Base-by-base conservation (phyloP, 2,888 invertebrate genomes). In the Parasteatoda lunata region DNA sequence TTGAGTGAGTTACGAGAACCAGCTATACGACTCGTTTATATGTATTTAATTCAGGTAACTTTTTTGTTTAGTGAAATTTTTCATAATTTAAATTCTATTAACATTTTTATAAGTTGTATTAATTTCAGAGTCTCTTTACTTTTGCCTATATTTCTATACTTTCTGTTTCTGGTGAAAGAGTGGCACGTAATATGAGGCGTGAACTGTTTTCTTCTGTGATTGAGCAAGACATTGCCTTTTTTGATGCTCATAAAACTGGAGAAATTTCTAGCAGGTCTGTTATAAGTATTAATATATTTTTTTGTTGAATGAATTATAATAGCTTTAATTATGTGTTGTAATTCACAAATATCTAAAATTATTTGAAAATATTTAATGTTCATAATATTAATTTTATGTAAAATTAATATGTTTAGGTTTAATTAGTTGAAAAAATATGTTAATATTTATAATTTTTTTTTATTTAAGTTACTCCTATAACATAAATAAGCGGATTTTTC, bases 241-340 rank as follows among this genome's bases (percentile, higher is more conserved):
- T 97, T 92, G 98, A 98, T 92, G 93, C 94, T 90, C 96, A 97
- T 91, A 94, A 97, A 90, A 97, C 97, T 0, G 98, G 98, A 0
- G 98, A 98, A 92, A 94, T 98, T 70, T 94, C 98, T 8, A 97
- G 97, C 92, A 95, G 97, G 94, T 95, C 92, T 86, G 54, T 83
- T 5, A 5, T n/a, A 30, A 8, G 47, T 47, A 51, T 48, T 13
- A n/a, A 48, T n/a, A 71, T 30, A 5, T 47, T 71, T n/a, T 71
- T 51, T 47, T 11, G 11, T 9, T 6, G 71, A 48, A 48, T 49
- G 0, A 2, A n/a, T 71, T 30, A 13, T 48, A 47, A n/a, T 71
- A 48, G 13, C 30, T 68, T 2, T 30, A 2, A 30, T 30, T 30
- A 30, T 30, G 30, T 30, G 30, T 30, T 30, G 30, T 30, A 30